phyloP scores from a whole-genome alignment of 2,888 invertebrate species.

The Bombylius major region DNA sequence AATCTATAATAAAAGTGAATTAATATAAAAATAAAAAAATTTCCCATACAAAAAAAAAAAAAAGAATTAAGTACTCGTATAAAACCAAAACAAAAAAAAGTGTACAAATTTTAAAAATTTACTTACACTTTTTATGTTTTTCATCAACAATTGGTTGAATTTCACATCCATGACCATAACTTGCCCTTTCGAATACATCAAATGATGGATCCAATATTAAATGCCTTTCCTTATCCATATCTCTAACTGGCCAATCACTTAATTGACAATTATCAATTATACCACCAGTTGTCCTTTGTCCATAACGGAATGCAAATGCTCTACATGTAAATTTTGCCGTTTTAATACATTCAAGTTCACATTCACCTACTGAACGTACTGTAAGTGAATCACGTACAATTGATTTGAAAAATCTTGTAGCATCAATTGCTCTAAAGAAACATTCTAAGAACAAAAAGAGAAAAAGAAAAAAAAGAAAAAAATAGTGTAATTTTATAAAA shows the following conservation, averaged over 20 bases:
- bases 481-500: background rate
- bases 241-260: slow-evolving; percentile 57
- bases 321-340: slow-evolving; percentile 62
- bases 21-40: background rate
- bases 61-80: background rate
- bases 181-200: slow-evolving; percentile 67
- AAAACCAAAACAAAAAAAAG: slow-evolving; percentile 2
- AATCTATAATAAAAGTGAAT: background rate
- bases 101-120: slow-evolving; percentile 1
- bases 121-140: slow-evolving; percentile 36
- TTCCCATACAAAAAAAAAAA: too few relatives aligned
- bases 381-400: slow-evolving; percentile 53
- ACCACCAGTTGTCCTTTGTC: slow-evolving; percentile 49
- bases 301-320: slow-evolving; percentile 66
- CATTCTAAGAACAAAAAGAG: slow-evolving; percentile 47
- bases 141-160: slow-evolving; percentile 44
- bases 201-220: slow-evolving; percentile 50
- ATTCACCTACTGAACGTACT: slow-evolving; percentile 60
- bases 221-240: slow-evolving; percentile 47
- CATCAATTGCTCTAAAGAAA: slow-evolving; percentile 69
- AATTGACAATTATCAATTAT: slow-evolving; percentile 63
- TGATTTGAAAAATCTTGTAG: slow-evolving; percentile 50
- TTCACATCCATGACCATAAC: slow-evolving; percentile 72
- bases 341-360: slow-evolving; percentile 66
- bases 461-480: too few relatives aligned